phyloP scores from a whole-genome alignment of 2,888 invertebrate genomes.

The Agrotis ipsilon region DNA sequence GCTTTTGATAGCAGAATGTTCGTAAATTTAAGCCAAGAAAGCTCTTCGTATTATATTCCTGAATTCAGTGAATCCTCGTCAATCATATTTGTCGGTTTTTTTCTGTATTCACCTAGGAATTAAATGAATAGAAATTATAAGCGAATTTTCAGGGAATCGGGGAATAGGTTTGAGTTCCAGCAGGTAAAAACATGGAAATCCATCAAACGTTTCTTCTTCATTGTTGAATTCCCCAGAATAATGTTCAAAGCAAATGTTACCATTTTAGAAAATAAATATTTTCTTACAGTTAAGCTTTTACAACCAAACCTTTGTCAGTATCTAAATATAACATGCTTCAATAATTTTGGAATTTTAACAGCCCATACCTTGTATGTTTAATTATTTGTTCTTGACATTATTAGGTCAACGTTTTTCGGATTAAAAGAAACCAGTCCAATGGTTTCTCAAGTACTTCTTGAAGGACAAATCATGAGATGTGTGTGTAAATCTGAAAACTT shows the following conservation, averaged over 20 bases:
- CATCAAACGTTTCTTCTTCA: slow-evolving; percentile 30
- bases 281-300: slow-evolving; percentile 10
- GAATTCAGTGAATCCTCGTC: slow-evolving; percentile 35
- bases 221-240: slow-evolving; percentile 16
- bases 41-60: slow-evolving; percentile 18
- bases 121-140: slow-evolving; percentile 38
- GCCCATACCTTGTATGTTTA: slow-evolving; percentile 6
- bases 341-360: slow-evolving; percentile 16
- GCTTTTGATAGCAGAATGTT: slow-evolving; percentile 13
- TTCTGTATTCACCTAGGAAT: slow-evolving; percentile 16
- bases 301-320: slow-evolving; percentile 3
- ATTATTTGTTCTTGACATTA: slow-evolving; percentile 23
- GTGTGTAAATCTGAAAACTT: slow-evolving; percentile 36
- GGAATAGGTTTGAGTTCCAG: slow-evolving; percentile 13
- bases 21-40: slow-evolving; percentile 16
- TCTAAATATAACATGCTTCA: slow-evolving; percentile 12
- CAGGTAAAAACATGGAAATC: slow-evolving; percentile 9
- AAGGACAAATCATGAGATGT: slow-evolving; percentile 14
- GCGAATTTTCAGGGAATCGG: slow-evolving; percentile 20
- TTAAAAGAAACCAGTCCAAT: slow-evolving; percentile 28
- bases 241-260: slow-evolving; percentile 9
- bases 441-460: slow-evolving; percentile 3
- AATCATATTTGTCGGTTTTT: slow-evolving; percentile 37
- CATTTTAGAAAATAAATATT: slow-evolving; percentile 16
- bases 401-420: slow-evolving; percentile 20